phyloP scores from a whole-genome alignment of 2,888 invertebrate species.

The Pollenia angustigena region DNA sequence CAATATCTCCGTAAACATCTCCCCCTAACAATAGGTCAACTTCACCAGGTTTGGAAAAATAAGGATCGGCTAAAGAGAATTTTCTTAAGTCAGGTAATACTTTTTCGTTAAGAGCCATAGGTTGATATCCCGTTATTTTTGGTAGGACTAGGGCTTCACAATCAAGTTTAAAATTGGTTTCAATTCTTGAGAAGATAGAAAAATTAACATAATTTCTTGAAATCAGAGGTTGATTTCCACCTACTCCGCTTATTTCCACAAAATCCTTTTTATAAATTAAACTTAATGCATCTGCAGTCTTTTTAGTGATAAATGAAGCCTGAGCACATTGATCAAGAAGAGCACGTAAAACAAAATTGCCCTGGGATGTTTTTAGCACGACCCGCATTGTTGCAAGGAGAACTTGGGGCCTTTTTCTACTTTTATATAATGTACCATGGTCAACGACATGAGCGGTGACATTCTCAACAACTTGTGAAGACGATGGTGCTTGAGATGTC shows the following conservation, averaged over 20 bases:
- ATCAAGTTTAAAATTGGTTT: no score
- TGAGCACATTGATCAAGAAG: background rate
- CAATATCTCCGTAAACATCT: background rate
- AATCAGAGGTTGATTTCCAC: background rate
- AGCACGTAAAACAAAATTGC: constrained; percentile 12
- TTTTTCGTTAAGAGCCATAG: background rate
- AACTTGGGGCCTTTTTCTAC: constrained; percentile 29
- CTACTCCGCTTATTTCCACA: background rate
- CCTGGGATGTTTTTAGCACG: background rate
- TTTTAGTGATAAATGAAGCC: background rate
- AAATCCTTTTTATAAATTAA: background rate
- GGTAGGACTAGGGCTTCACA: no score
- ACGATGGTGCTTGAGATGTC: no score
- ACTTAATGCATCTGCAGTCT: constrained; percentile 14
- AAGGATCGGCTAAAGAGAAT: background rate
- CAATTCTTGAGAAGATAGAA: no score
- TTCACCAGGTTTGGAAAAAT: no score
- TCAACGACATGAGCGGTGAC: constrained; percentile 20
- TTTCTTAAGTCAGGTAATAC: background rate
- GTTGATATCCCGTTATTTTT: background rate
- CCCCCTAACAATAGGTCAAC: no score
- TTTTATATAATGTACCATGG: background rate
- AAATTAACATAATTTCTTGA: no score
- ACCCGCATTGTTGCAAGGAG: constrained; percentile 22
- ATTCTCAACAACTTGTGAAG: background rate